Evolutionary conservation across 2,797 vertebrate species (phyloP).

Genomic region (Mustela erminea): DNA sequence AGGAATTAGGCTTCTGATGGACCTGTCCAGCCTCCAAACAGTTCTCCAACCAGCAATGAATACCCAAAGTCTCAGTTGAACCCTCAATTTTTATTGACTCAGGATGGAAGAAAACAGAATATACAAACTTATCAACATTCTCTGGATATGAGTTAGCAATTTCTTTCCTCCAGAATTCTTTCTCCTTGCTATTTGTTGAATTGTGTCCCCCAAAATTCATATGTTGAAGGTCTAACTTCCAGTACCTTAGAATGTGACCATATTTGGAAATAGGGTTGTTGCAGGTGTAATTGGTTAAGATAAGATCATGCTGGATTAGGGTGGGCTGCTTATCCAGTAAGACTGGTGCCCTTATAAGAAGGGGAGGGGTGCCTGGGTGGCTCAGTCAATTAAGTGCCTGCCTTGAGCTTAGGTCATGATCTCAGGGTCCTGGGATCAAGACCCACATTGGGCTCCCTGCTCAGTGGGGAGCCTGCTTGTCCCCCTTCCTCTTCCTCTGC

Average conservation of each 20-base stretch:
- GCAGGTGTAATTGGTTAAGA: neutral
- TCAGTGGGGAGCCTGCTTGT: neutral
- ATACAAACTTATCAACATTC: constrained; percentile 18
- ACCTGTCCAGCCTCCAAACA: neutral
- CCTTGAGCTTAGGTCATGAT: neutral
- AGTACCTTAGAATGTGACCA: neutral
- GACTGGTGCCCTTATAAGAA: neutral
- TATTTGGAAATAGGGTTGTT: constrained; percentile 26
- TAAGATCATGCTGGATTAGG: neutral
- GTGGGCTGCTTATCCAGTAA: neutral
- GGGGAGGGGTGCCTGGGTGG: neutral
- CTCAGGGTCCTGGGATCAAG: neutral
- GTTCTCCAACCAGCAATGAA: neutral
- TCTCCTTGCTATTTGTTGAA: neutral
- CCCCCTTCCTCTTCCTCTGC: neutral
- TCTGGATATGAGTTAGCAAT: neutral
- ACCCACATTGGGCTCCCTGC: neutral
- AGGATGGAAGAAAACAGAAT: neutral
- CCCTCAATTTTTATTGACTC: neutral
- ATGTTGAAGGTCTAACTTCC: neutral
- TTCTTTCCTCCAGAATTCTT: constrained; percentile 52
- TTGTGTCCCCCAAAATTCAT: neutral
- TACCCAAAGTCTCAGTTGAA: neutral
- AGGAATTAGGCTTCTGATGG: neutral
- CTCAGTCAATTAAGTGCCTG: neutral